These are phyloP conservation scores for Pollimyrus isidori DNA, from an alignment of 2,113 vertebrate species.

Conservation along the genomic window DNA sequence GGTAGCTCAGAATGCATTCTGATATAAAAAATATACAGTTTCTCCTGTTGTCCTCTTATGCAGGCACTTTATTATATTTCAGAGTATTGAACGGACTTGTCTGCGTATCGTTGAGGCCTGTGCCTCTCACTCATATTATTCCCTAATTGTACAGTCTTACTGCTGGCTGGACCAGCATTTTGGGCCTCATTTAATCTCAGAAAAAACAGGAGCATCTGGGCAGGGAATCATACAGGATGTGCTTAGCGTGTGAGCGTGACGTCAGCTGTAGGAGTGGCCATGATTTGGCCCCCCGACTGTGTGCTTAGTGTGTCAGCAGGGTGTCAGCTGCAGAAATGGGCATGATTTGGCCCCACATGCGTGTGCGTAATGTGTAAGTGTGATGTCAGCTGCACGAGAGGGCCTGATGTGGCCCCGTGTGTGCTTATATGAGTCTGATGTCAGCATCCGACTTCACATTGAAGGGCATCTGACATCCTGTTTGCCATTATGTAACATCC, in stretches of 20 bases:
- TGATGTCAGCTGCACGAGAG: neutral
- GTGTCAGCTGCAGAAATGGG: neutral
- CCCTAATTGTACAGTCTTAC: neutral
- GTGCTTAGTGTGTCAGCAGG: neutral
- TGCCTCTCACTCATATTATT: neutral
- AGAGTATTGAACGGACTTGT: neutral
- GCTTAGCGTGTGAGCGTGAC: neutral
- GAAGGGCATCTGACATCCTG: slow-evolving; percentile 8
- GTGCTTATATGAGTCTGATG: neutral
- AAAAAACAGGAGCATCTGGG: neutral
- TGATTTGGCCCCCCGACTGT: neutral
- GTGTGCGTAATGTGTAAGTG: neutral
- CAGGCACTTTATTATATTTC: neutral
- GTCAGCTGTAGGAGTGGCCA: neutral
- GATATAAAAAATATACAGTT: neutral
- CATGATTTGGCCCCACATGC: neutral
- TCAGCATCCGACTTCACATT: neutral
- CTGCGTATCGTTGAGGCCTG: neutral
- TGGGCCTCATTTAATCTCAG: neutral
- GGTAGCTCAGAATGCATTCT: neutral
- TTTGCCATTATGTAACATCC: neutral
- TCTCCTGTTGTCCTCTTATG: neutral
- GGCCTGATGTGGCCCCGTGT: neutral
- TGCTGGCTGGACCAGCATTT: neutral
- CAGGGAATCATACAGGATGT: neutral